Evolutionary conservation across 2,113 vertebrate species (phyloP).

Genomic region (Paraplagusia blochii): DNA sequence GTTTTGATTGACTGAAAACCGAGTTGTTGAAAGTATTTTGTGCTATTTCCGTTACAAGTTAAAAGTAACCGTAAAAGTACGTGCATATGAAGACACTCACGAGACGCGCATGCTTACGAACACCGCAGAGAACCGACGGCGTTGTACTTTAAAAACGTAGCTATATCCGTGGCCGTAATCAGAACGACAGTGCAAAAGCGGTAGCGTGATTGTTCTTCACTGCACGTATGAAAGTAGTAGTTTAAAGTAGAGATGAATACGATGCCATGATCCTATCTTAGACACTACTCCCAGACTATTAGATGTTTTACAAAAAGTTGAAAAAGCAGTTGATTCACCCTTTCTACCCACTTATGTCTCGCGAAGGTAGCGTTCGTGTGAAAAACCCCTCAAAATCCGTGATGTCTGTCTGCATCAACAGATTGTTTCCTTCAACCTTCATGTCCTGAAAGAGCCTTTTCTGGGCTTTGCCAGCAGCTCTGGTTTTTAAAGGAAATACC

Average conservation of each 20-base stretch:
- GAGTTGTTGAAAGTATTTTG: constrained; percentile 52
- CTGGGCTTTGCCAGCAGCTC: constrained; percentile 29
- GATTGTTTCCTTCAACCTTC: constrained; percentile 31
- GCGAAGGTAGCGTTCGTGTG: constrained; percentile 20
- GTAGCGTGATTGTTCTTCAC: constrained; percentile 39
- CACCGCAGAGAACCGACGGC: constrained; percentile 40
- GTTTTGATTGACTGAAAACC: constrained; percentile 34
- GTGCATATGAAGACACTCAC: constrained; percentile 58
- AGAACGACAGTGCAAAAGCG: constrained; percentile 71
- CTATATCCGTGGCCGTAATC: constrained; percentile 77
- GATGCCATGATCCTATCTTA: constrained; percentile 40
- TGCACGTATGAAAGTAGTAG: constrained; percentile 29
- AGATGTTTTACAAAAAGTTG: constrained; percentile 37
- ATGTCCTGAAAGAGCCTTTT: constrained; percentile 47
- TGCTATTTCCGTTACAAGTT: constrained; percentile 63
- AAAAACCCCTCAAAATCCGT: constrained; percentile 33
- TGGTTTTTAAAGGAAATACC: constrained; percentile 25
- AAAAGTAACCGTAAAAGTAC: constrained; percentile 47
- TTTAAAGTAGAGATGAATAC: constrained; percentile 45
- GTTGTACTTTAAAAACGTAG: constrained; percentile 56
- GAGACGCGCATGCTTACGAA: constrained; percentile 61
- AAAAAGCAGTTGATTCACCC: constrained; percentile 14
- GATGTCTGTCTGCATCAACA: constrained; percentile 47
- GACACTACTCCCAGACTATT: constrained; percentile 38
- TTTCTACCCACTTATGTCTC: constrained; percentile 14